Base-by-base conservation (phyloP, 1,140 invertebrate species). In the Calliphora vicina region DNA sequence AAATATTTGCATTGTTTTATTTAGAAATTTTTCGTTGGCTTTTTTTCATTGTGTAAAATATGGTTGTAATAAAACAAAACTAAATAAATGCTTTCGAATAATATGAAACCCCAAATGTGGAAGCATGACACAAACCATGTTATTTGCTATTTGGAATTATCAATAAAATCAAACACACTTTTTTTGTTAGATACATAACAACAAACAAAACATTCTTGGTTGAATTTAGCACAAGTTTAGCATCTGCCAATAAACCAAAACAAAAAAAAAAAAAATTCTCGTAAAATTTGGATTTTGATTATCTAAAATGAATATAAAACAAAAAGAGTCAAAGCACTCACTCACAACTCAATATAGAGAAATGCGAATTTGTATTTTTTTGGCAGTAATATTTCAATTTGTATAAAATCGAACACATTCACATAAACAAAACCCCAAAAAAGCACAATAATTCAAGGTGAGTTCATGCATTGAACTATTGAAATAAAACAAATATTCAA, bases 331-430 rank as follows among this genome's bases (percentile, higher is more conserved):
- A 67, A 67, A 67, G 61, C n/a, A 67, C 61, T 23, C 20, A 23
- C 23, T 20, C 20, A 67, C 61, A 67, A 67, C 25, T 57, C 50
- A 67, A 20, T 67, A 25, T 67, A 25, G 23, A 23, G 0, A 23
- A 67, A 23, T 67, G n/a, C 20, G 61, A 67, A 67, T 20, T 20
- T 61, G 5, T 43, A 43, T 61, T n/a, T n/a, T n/a, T 61, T 67
- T 67, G 20, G 61, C 61, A 67, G 61, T 67, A 67, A 67, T 67
- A 67, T 67, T 67, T 67, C 61, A 67, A 67, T 67, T 67, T 67
- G 15, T 67, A 23, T 67, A 25, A 67, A 67, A 67, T 25, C 10
- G 6, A 67, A 67, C 6, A 8, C 10, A 67, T 23, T 23, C 57
- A 2, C 61, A 67, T 10, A 20, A 13, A 50, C 13, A 50, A 50